Evolutionary conservation across 2,888 invertebrate species (phyloP), one percentile per base, ranked within the genome.

Genomic region (Andricus curvator): DNA sequence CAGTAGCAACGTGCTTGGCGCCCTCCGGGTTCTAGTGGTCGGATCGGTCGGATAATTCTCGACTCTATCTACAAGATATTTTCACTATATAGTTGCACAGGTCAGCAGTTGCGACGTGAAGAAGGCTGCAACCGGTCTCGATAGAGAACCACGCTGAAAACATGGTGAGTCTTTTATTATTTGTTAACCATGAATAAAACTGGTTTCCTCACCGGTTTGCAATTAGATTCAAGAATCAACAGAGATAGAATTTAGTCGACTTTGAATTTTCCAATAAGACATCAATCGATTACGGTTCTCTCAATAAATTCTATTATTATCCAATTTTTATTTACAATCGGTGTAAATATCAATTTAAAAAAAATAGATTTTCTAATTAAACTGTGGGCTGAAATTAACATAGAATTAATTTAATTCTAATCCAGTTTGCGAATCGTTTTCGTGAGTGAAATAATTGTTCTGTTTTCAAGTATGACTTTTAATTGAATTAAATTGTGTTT

Each of bases 111-210:
- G 74, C 33, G 51, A 37, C 56, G 56, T 74, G 56, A 56, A 56
- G 33, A 56, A 33, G n/a, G 5, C 37, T 37, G 51, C 51, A 74
- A 74, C 74, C 74, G 74, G 74, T 74, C 56, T 56, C n/a, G 29
- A 74, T 56, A 56, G 74, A 33, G 29, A 56, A 48, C 51, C 33
- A 29, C 29, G 29, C 74, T 56, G 15, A 56, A 70, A 56, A 74
- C 74, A 74, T 74, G 74, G 74, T 74, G n/a, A 74, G 74, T 56
- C 33, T 51, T 74, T 25, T 56, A 15, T 48, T 70, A 74, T 56
- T 74, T 74, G 33, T 74, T 51, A 33, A 13, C 29, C 33, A 74
- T 74, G 33, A 33, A 74, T 56, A 56, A 74, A 74, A 56, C 74
- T 74, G 56, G 51, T 74, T 74, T 74, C 33, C 9, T 20, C 33